phyloP scores from a whole-genome alignment of 2,888 invertebrate genomes.

The Chrysolina haemoptera region DNA sequence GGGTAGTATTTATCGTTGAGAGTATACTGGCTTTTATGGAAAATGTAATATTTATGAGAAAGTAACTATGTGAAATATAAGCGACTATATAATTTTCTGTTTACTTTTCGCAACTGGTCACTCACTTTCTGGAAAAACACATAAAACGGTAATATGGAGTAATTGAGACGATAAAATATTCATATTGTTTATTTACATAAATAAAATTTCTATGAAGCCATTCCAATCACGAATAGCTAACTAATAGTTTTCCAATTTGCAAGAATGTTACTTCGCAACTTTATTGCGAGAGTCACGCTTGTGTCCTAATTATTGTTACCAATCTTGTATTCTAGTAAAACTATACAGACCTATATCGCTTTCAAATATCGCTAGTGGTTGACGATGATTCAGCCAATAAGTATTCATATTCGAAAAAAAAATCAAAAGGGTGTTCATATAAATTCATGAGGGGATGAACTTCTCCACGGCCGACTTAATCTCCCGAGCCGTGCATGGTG shows the following conservation, averaged over 20 bases:
- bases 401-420: too few relatives aligned
- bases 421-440: too few relatives aligned
- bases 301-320: not conserved
- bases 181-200: not conserved
- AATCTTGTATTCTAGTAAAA: too few relatives aligned
- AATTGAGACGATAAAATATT: not conserved
- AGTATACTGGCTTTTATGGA: conserved; percentile 19
- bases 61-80: conserved; percentile 4
- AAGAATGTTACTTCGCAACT: not conserved
- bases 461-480: too few relatives aligned
- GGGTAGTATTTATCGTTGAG: conserved; percentile 25
- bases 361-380: too few relatives aligned
- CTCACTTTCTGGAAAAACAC: conserved; percentile 1
- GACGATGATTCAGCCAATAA: too few relatives aligned
- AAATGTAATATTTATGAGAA: conserved; percentile 24
- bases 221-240: not conserved
- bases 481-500: too few relatives aligned
- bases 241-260: not conserved
- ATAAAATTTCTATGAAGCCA: not conserved
- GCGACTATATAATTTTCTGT: conserved; percentile 15
- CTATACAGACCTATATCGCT: too few relatives aligned
- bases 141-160: not conserved
- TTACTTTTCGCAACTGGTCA: conserved; percentile 6
- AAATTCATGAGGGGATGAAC: too few relatives aligned
- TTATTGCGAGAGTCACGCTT: not conserved